Conservation (phyloP, 2,797 vertebrate genomes). For the Capromys pilorides region DNA sequence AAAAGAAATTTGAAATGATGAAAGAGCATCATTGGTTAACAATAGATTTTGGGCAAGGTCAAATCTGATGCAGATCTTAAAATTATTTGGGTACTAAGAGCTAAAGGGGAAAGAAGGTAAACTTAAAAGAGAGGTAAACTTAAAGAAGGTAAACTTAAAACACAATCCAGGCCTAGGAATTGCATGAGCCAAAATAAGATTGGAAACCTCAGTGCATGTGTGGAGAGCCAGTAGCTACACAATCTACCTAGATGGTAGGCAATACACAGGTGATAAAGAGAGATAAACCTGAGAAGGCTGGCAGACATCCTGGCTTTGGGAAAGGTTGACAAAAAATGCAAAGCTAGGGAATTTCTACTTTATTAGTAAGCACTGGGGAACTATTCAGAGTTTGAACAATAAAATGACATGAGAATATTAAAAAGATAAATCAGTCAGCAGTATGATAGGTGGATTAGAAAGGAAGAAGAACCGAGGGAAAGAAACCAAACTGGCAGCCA, state of each 20-base stretch:
- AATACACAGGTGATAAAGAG: neutral
- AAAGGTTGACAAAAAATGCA: neutral
- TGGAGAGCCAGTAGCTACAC: fast-evolving
- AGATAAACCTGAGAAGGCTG: neutral
- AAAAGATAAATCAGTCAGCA: slow-evolving; percentile 11
- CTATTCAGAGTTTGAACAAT: neutral
- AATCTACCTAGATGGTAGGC: neutral
- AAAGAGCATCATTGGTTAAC: neutral
- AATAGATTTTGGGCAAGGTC: neutral
- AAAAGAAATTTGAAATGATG: neutral
- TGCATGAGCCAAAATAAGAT: neutral
- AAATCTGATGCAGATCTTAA: neutral
- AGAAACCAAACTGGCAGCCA: neutral
- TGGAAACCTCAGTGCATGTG: neutral
- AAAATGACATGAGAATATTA: neutral
- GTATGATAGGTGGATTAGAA: neutral
- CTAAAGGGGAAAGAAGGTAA: neutral
- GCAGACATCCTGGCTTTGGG: neutral
- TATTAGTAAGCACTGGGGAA: slow-evolving; percentile 32
- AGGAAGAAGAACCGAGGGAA: neutral
- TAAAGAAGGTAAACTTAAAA: neutral
- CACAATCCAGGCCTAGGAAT: neutral
- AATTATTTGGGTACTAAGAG: neutral
- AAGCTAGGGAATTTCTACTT: slow-evolving; percentile 49
- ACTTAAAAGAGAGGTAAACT: neutral